Base-by-base conservation (phyloP, 64 coral and sea anemone genomes). In the Montipora efflorescens region DNA sequence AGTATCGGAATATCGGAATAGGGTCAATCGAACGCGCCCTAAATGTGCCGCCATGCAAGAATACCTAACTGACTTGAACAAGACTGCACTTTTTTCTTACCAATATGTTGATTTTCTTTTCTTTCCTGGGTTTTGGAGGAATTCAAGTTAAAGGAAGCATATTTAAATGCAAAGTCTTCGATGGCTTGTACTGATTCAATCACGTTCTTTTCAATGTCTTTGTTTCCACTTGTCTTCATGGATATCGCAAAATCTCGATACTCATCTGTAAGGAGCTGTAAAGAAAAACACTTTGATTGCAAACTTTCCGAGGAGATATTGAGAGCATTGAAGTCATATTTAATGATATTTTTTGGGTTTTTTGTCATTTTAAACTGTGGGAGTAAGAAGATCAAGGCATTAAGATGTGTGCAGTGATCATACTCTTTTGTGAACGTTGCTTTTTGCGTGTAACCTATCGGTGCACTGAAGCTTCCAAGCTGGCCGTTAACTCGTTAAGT, bases 41-140 rank as follows among this genome's bases (percentile, higher is more conserved):
- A 57, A 57, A 57, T 57, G 53, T 57, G 53, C 53, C 53, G 53
- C 53, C 53, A 55, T 55, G 7, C 0, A 57, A 57, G 53, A 57
- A 57, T 57, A 15, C 18, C 13, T 75, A 75, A 22, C 0, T 28
- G 3, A 8, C 20, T 75, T 2, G 36, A 7, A 47, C 72, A 28
- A 45, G 11, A 8, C 14, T 78, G 3, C 44, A 57, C 53, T 5
- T 8, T 57, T 57, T 57, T 20, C 20, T 80, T 81, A 81, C 79
- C 79, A 10, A 81, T 81, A 11, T 58, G 50, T 57, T 81, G n/a
- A 49, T 81, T 81, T 81, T 81, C 79, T n/a, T n/a, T 81, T 23
- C 79, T 81, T 49, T 81, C 50, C 20, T 81, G 48, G 22, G 2
- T 81, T 12, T 57, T 55, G 11, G 79, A 58, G 11, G 79, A 15